Conservation (phyloP, 1,140 invertebrate species). For the Asobara japonica region DNA sequence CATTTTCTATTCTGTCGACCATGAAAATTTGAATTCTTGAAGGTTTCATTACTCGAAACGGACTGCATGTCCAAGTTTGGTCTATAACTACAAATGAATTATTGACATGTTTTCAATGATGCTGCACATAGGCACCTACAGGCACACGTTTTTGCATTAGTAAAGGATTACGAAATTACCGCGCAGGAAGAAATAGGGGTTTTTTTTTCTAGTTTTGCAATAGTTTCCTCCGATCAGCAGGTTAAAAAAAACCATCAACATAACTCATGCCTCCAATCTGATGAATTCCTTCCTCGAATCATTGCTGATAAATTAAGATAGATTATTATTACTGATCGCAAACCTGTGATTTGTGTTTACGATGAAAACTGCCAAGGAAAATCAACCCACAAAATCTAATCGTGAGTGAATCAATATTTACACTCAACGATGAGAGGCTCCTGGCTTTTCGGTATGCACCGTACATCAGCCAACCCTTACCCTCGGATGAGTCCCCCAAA, state of each 20-base stretch:
- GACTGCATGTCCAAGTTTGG: too few relatives aligned
- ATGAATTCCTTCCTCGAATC: not conserved
- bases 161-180: too few relatives aligned
- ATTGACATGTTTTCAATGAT: too few relatives aligned
- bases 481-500: not conserved
- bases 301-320: not conserved
- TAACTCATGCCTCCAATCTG: not conserved
- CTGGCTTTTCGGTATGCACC: not conserved
- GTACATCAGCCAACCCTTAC: not conserved
- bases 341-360: not conserved
- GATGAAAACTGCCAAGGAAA: not conserved
- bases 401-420: slow-evolving; percentile 4
- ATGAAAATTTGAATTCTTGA: too few relatives aligned
- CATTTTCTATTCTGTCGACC: too few relatives aligned
- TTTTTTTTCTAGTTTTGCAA: not conserved
- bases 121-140: too few relatives aligned
- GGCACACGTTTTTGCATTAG: too few relatives aligned
- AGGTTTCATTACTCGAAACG: too few relatives aligned
- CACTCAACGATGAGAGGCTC: not conserved
- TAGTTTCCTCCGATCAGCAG: not conserved
- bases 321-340: not conserved
- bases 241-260: not conserved
- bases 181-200: not conserved
- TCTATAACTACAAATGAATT: too few relatives aligned
- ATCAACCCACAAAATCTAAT: not conserved